These are phyloP conservation scores for Drosophila repleta DNA, from an alignment of 1,140 invertebrate species.

Conservation along the genomic window DNA sequence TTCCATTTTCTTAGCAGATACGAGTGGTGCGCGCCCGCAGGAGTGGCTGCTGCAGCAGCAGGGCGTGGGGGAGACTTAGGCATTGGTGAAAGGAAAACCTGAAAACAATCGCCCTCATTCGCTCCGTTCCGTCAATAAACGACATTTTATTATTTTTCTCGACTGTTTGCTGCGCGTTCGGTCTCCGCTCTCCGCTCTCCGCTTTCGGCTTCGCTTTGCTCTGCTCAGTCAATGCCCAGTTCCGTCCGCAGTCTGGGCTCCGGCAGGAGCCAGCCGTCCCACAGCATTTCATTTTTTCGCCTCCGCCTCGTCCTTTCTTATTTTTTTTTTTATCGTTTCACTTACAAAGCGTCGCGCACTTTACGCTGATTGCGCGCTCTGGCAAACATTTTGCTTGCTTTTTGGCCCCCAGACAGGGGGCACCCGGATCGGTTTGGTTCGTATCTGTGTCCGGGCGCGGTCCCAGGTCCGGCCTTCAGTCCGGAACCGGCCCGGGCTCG, in stretches of 20 bases:
- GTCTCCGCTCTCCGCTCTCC: no score
- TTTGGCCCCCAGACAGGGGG: conserved; percentile 25
- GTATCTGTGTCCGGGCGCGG: conserved; percentile 14
- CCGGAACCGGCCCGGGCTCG: background rate
- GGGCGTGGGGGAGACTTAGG: background rate
- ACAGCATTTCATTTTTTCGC: conserved; percentile 38
- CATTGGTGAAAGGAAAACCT: conserved; percentile 27
- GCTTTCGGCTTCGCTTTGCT: no score
- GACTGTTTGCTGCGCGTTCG: conserved; percentile 36
- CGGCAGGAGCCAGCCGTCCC: conserved; percentile 5
- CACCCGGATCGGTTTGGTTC: conserved; percentile 22
- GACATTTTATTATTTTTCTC: conserved; percentile 73
- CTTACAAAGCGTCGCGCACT: conserved; percentile 80
- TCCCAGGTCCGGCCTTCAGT: conserved; percentile 1
- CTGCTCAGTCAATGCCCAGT: conserved; percentile 14
- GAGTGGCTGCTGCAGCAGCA: conserved; percentile 13
- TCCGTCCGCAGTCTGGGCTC: conserved; percentile 11
- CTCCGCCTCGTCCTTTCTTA: conserved; percentile 39
- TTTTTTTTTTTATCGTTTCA: conserved; percentile 69
- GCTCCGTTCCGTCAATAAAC: conserved; percentile 67
- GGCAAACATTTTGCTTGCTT: conserved; percentile 66
- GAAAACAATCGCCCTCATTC: conserved; percentile 62
- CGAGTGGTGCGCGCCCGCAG: no score
- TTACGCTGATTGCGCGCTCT: conserved; percentile 79
- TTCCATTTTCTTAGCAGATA: background rate